Percentiles rank a stretch among this genome's conserved stretches.
phyloP scores from a whole-genome alignment of 2,888 invertebrate genomes.

The Eupithecia centaureata region DNA sequence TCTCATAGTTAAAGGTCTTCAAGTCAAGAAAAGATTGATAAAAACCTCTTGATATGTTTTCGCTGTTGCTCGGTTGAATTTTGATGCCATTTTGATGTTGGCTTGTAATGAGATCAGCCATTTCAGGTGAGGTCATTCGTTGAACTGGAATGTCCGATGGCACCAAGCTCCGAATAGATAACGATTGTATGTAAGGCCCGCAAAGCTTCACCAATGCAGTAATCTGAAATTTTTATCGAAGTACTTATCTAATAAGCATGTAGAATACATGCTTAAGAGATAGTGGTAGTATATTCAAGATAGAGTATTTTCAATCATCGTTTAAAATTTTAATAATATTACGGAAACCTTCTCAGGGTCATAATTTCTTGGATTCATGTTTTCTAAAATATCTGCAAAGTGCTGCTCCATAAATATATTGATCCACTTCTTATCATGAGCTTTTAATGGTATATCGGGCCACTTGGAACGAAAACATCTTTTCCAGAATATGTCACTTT shows the following conservation, averaged over 20 bases:
- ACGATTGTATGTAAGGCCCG: constrained; percentile 71
- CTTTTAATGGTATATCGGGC: constrained; percentile 58
- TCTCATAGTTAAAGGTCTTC: not conserved
- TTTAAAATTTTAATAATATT: constrained; percentile 6
- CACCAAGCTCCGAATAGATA: constrained; percentile 71
- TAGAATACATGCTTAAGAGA: too few relatives aligned
- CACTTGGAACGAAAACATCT: constrained; percentile 72
- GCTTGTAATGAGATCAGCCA: constrained; percentile 72
- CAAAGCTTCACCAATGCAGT: constrained; percentile 74
- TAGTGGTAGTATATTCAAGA: not conserved
- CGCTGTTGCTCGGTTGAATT: constrained; percentile 50
- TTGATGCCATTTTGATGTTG: constrained; percentile 59
- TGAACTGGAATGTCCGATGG: constrained; percentile 74
- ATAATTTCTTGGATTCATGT: constrained; percentile 75
- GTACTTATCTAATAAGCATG: not conserved
- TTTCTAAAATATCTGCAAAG: constrained; percentile 76
- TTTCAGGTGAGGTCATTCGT: constrained; percentile 75
- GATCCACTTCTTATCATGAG: constrained; percentile 68
- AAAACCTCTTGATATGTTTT: constrained; percentile 63
- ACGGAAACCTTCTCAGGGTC: constrained; percentile 75
- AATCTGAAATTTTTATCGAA: constrained; percentile 50
- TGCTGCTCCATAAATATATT: constrained; percentile 76
- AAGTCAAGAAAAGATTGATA: not conserved
- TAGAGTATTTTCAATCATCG: not conserved
- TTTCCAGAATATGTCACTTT: constrained; percentile 79